Evolutionary conservation across 2,797 vertebrate genomes (phyloP), one percentile per base, ranked within the genome.

Genomic region (Phaenicophaeus curvirostris): DNA sequence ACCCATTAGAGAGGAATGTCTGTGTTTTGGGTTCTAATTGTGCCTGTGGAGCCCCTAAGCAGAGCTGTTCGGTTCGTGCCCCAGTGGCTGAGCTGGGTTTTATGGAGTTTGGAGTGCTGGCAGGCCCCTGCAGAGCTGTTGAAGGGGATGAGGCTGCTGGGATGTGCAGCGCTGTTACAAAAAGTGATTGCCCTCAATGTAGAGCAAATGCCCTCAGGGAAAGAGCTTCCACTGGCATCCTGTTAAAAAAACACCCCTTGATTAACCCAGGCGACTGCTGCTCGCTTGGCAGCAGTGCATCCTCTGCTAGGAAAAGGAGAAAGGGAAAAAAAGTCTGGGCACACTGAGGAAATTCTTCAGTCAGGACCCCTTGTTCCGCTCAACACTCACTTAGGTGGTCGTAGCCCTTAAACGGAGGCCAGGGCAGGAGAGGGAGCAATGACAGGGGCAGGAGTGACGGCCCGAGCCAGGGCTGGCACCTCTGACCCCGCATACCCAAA

Each of bases 181-280:
- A 51, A 63, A 81, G 87, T 44, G 76, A 81, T 73, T 88, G 66
- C 33, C 72, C 91, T 85, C 87, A 21, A 18, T 66, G 86, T 15
- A 46, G 28, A 67, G 48, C 6, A 25, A 42, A 48, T 20, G 51
- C 75, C 76, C 78, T 59, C 1, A n/a, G 0, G 62, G 75, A 68
- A 46, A 85, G 87, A 30, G n/a, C 67, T 67, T 79, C 59, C 76
- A 27, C 58, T 20, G 69, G 59, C 66, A 44, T 35, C 66, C 87
- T 42, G 39, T 11, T 50, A 44, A 72, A 93, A 86, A 82, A 65
- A 59, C 41, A 51, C 59, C 80, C 51, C 77, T 48, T 19, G 53
- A 42, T 83, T 65, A 80, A 61, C 41, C 83, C 90, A 8, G 51
- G 72, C 31, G 69, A 74, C 24, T 71, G 90, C 92, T 42, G 84